A percentile compares a stretch with the other conserved stretches of the same genome.
Conservation (phyloP, 1,140 invertebrate genomes). For the Nymphalis io region DNA sequence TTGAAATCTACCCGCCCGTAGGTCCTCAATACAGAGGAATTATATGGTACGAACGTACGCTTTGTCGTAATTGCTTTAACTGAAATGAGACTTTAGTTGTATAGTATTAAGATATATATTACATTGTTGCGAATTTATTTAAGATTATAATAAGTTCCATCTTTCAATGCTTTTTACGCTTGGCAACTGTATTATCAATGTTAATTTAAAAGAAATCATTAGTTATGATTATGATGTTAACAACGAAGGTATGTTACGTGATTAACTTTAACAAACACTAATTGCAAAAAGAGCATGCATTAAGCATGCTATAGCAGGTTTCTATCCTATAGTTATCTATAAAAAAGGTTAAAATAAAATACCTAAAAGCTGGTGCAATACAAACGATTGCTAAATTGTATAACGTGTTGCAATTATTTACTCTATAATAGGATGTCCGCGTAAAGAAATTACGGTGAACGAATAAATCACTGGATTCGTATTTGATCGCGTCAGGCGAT, state of each 20-base stretch:
- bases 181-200: neutral
- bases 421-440: constrained; percentile 3
- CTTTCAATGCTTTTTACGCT: neutral
- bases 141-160: neutral
- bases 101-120: neutral
- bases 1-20: constrained; percentile 61
- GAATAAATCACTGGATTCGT: constrained; percentile 48
- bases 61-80: neutral
- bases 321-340: no score
- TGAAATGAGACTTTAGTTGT: neutral
- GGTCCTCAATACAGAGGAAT: constrained; percentile 40
- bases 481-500: constrained; percentile 52
- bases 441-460: constrained; percentile 29
- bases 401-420: neutral
- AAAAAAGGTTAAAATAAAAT: no score
- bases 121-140: neutral
- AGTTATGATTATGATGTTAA: no score
- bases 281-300: no score
- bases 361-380: no score
- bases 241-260: no score
- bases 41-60: constrained; percentile 10
- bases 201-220: no score
- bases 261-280: no score
- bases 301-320: no score
- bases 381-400: neutral